Conservation (phyloP, 1,140 invertebrate species). For the Nixonia krombeini region DNA sequence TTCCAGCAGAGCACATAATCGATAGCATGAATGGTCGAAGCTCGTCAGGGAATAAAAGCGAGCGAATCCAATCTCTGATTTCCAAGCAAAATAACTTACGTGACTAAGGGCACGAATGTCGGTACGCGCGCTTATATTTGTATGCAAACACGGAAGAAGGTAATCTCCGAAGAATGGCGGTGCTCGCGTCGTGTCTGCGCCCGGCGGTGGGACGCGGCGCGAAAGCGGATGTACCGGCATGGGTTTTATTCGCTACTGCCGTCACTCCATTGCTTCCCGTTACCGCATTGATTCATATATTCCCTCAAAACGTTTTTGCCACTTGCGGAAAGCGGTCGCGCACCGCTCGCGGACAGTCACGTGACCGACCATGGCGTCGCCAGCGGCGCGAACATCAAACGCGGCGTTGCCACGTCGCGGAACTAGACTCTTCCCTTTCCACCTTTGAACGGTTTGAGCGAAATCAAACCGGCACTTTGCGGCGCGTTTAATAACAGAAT, state of each 20-base stretch:
- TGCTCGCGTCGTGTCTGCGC: neutral
- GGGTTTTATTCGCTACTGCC: neutral
- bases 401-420: no score
- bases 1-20: neutral
- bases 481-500: no score
- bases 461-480: no score
- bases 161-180: neutral
- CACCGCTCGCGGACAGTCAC: no score
- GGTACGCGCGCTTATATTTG: neutral
- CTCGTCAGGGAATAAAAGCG: neutral
- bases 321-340: no score
- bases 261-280: neutral
- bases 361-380: no score
- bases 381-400: no score
- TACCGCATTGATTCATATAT: neutral
- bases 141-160: constrained; percentile 3
- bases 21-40: neutral
- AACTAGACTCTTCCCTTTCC: no score
- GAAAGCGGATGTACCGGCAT: neutral
- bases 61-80: neutral
- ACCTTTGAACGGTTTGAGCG: no score
- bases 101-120: constrained; percentile 1
- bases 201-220: neutral
- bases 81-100: constrained; percentile 1
- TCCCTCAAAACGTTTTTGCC: neutral